Base-by-base conservation (phyloP, 2,888 invertebrate genomes). In the Ptilodon capucinus region DNA sequence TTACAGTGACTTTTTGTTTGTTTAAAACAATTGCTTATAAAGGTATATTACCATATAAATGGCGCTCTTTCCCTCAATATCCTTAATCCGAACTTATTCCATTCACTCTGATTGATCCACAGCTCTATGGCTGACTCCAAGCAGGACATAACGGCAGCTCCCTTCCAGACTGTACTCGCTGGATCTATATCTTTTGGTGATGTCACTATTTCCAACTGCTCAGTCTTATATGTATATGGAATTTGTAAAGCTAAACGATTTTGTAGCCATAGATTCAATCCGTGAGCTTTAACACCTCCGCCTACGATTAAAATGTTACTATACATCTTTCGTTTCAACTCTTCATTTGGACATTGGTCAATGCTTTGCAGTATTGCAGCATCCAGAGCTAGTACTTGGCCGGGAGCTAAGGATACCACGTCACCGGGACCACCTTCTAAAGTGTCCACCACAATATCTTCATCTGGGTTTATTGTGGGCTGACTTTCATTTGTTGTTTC, bases 101-200 rank as follows among this genome's bases (percentile, higher is more conserved):
- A 98, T 81, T 98, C 98, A 23, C 90, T 89, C 50, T 94, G 93
- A 46, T 93, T 93, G 35, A 98, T 97, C 98, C 98, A 98, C 7
- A 98, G 82, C 76, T 98, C 98, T 55, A 97, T 95, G 0, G 97
- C 97, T 0, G 98, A 97, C 77, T 98, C 98, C 49, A 98, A 84
- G 67, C 97, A 97, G 0, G 97, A 97, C 93, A 98, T 94, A 8
- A 98, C 96, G 0, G 97, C 95, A 0, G 98, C 98, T 0, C 98
- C 98, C 80, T 98, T 98, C 98, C 98, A 98, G 0, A 96, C 93
- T 0, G 97, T 96, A 90, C 96, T 95, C 1, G 96, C 94, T 0
- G 97, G 95, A 81, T 98, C 98, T 92, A 97, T 96, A 69, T 98
- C 98, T 81, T 98, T 97, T 0, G 97, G 97, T 55, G 95, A 94